Conservation (phyloP, 2,113 vertebrate genomes). For the Carassius gibelio region DNA sequence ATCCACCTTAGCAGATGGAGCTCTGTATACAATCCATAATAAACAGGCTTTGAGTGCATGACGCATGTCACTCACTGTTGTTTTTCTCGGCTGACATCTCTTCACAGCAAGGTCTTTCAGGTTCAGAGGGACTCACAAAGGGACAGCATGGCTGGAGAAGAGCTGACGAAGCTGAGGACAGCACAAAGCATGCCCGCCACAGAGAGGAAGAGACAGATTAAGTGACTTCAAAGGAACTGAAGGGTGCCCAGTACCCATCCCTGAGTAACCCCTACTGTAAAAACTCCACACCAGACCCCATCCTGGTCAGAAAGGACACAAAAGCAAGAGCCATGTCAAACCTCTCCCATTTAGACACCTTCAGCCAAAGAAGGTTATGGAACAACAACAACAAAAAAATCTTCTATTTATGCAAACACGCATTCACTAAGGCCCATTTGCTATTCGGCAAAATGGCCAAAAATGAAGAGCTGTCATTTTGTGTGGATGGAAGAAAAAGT, state of each 20-base stretch:
- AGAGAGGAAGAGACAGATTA: conserved; percentile 72
- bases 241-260: conserved; percentile 37
- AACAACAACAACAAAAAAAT: conserved; percentile 56
- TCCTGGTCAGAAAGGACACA: conserved; percentile 43
- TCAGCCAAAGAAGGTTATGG: conserved; percentile 54
- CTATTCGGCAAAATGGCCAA: conserved; percentile 53
- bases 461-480: conserved; percentile 74
- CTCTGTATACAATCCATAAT: conserved; percentile 55
- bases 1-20: conserved; percentile 71
- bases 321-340: conserved; percentile 33
- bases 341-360: conserved; percentile 39
- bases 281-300: conserved; percentile 41
- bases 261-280: conserved; percentile 38
- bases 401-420: conserved; percentile 72
- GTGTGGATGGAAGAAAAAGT: conserved; percentile 68
- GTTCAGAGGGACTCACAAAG: conserved; percentile 67
- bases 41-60: conserved; percentile 69
- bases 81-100: conserved; percentile 70
- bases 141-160: conserved; percentile 58
- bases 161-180: conserved; percentile 68
- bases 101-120: conserved; percentile 66
- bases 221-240: conserved; percentile 67
- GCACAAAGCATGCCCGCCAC: conserved; percentile 65
- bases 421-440: conserved; percentile 65
- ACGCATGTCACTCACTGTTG: conserved; percentile 76